Evolutionary conservation across 2,797 vertebrate species (phyloP).

Genomic region (Oryzias dopingdopingensis): DNA sequence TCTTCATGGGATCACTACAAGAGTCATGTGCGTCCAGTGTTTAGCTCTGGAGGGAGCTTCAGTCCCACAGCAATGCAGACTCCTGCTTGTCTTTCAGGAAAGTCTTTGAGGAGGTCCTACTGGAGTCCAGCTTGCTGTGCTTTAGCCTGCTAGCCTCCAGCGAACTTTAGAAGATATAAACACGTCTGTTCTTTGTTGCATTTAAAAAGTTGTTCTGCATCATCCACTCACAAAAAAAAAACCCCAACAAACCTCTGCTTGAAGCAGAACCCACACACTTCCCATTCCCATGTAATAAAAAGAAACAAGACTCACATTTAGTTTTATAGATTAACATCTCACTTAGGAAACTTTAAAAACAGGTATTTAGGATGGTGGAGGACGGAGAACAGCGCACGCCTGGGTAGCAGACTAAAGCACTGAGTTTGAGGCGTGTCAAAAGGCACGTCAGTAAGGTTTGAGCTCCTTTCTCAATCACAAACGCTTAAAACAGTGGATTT

Average conservation of each 20-base stretch:
- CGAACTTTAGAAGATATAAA: background rate
- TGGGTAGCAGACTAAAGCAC: no score
- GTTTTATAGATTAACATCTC: no score
- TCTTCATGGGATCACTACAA: background rate
- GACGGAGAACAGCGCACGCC: no score
- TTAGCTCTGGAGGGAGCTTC: slow-evolving; percentile 27
- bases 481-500: slow-evolving; percentile 73
- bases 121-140: slow-evolving; percentile 23
- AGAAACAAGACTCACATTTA: no score
- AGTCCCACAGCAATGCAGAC: slow-evolving; percentile 19
- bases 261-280: no score
- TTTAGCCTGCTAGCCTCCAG: slow-evolving; percentile 41
- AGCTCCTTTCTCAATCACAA: slow-evolving; percentile 76
- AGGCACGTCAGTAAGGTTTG: slow-evolving; percentile 87
- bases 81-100: slow-evolving; percentile 7
- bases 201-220: background rate
- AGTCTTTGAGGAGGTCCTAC: slow-evolving; percentile 5
- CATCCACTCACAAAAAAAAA: background rate
- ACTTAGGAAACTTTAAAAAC: no score
- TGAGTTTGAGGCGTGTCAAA: no score
- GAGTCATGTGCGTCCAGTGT: slow-evolving; percentile 53
- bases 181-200: background rate
- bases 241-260: background rate
- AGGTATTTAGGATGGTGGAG: no score
- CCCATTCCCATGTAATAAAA: no score